These are phyloP conservation scores for Lutjanus campechanus DNA, from an alignment of 2,797 vertebrate genomes.

Conservation along the genomic window DNA sequence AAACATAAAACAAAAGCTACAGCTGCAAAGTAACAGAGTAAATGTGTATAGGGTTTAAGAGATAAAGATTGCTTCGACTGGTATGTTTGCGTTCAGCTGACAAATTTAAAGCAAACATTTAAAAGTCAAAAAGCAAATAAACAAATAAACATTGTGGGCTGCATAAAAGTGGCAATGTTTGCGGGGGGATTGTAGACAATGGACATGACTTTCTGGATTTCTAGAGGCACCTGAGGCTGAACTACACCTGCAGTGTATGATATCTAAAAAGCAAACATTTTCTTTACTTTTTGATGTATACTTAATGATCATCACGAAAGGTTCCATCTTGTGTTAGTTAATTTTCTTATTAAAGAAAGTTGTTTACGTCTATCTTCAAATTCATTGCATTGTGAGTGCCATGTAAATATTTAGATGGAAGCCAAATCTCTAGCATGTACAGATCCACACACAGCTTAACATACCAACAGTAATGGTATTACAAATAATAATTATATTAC, in stretches of 20 bases:
- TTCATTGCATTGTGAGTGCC: neutral
- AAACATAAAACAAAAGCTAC: constrained; percentile 15
- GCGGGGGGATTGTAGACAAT: constrained; percentile 13
- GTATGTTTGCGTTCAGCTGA: constrained; percentile 44
- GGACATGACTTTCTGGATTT: constrained; percentile 11
- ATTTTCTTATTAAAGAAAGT: neutral
- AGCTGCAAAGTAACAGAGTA: constrained; percentile 36
- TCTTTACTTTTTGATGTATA: neutral
- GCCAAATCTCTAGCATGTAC: neutral
- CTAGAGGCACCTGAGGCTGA: neutral
- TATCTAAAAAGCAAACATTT: neutral
- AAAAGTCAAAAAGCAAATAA: constrained; percentile 52
- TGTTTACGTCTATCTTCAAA: neutral
- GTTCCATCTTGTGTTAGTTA: neutral
- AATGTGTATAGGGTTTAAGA: constrained; percentile 41
- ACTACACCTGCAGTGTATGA: neutral
- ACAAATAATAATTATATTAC: constrained; percentile 1
- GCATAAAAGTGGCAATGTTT: constrained; percentile 26
- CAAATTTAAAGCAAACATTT: constrained; percentile 50
- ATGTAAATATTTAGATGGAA: neutral
- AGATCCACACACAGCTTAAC: neutral
- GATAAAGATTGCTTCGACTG: constrained; percentile 25
- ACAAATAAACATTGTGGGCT: constrained; percentile 19
- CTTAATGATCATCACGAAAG: constrained; percentile 1
- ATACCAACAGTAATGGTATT: neutral